Evolutionary conservation across 2,888 invertebrate genomes (phyloP), one percentile per base, ranked within the genome.

Genomic region (Atethmia centrago): DNA sequence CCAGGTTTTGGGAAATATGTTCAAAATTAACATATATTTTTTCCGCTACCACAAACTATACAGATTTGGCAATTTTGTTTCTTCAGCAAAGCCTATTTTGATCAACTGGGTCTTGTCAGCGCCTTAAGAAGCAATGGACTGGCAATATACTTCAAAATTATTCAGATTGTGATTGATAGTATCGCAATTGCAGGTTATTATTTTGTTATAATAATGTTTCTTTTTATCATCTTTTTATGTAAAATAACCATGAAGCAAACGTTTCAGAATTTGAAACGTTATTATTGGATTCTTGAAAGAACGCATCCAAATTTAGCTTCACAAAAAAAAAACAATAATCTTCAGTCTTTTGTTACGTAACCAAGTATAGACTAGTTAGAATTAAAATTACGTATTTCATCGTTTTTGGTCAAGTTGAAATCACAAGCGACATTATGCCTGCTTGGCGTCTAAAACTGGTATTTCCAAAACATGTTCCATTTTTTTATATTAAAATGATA

Each of bases 381-480:
- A 19, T 36, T 14, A 67, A 51, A 51, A 31, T 16, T 14, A 19
- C 10, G 21, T 49, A 28, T 47, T 68, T 28, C 58, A n/a, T 19
- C 12, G 25, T 28, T 25, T 49, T 49, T 4, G 14, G 36, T 65
- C 63, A 68, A 36, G 45, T 66, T 69, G 8, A 25, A 19, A 36
- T 53, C 28, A 36, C 40, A 12, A 25, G 4, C 16, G 14, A 53
- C 14, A 36, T 25, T 49, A n/a, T 66, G 49, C 36, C 42, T 45
- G 36, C 49, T 67, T 77, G 70, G 66, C 79, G 64, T 70, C 71
- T 21, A 78, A 85, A 88, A 86, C 88, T 78, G 89, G 90, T 89
- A 88, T 89, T 90, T 85, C 83, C 85, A 85, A 88, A 88, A 85
- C 88, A 59, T 85, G 83, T 82, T 83, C 16, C 7, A 65, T 71